These are phyloP conservation scores for Rotaria sp. DNA, from an alignment of 2,888 invertebrate genomes.

Conservation along the genomic window DNA sequence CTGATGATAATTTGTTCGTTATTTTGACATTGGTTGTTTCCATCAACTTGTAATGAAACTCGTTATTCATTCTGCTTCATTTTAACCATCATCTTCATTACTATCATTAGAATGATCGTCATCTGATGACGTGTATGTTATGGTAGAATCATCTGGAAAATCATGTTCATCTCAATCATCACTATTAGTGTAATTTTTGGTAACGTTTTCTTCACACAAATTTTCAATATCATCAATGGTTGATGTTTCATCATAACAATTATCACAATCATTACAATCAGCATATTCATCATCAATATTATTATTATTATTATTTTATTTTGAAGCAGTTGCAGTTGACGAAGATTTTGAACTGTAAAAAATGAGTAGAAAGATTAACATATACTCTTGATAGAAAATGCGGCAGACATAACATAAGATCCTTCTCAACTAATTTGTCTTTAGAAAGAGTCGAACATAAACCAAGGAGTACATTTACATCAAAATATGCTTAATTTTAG, in stretches of 20 bases:
- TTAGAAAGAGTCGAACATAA: background rate
- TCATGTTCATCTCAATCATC: background rate
- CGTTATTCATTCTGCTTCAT: background rate
- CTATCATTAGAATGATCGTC: background rate
- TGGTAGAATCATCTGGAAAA: background rate
- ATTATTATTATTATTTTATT: background rate
- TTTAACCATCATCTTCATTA: background rate
- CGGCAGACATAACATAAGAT: accelerated
- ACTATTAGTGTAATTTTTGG: background rate
- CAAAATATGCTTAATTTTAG: too few species aligned
- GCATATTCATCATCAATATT: too few species aligned
- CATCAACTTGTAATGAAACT: background rate
- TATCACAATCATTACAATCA: too few species aligned
- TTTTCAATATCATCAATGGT: background rate
- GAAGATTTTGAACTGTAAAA: background rate
- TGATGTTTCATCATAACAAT: background rate
- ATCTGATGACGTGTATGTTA: background rate
- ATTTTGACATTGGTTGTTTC: background rate
- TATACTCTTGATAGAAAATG: background rate
- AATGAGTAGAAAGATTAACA: background rate
- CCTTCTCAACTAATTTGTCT: background rate
- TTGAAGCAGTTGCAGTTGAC: background rate
- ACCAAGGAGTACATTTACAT: too few species aligned
- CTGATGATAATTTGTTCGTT: background rate
- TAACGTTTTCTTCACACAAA: background rate